Evolutionary conservation across 2,797 vertebrate species (phyloP).

Genomic region (Adrianichthys oophorus): DNA sequence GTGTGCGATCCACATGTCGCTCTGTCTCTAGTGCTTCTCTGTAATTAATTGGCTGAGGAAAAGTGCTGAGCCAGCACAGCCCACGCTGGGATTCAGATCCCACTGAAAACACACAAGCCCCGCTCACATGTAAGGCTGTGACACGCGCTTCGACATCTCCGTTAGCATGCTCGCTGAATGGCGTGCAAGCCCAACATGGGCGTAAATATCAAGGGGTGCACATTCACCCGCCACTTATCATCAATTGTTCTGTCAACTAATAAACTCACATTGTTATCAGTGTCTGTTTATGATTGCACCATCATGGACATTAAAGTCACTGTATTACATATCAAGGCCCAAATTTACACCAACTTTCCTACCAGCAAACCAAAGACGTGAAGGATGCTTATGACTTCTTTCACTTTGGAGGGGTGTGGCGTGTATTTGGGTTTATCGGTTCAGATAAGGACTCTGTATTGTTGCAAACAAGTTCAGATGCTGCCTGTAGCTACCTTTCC

Average conservation of each 20-base stretch:
- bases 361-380: slow-evolving; percentile 16
- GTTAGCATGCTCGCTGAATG: slow-evolving; percentile 1
- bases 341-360: slow-evolving; percentile 47
- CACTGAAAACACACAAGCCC: slow-evolving; percentile 14
- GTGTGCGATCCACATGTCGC: slow-evolving; percentile 61
- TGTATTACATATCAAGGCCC: slow-evolving; percentile 31
- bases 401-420: slow-evolving; percentile 23
- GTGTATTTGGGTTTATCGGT: slow-evolving; percentile 28
- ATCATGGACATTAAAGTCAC: slow-evolving; percentile 30
- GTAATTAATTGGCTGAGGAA: slow-evolving; percentile 79
- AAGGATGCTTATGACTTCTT: slow-evolving; percentile 18
- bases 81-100: slow-evolving; percentile 53
- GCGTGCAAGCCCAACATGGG: slow-evolving; percentile 27
- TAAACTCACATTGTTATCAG: slow-evolving; percentile 33
- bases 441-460: slow-evolving; percentile 33
- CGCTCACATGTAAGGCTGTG: slow-evolving; percentile 25
- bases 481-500: slow-evolving; percentile 49
- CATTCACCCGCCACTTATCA: slow-evolving; percentile 46
- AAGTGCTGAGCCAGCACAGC: slow-evolving; percentile 72
- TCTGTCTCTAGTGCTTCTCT: slow-evolving; percentile 68
- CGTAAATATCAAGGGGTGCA: slow-evolving; percentile 42
- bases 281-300: slow-evolving; percentile 32
- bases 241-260: slow-evolving; percentile 38
- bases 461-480: slow-evolving; percentile 54
- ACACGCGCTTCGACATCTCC: slow-evolving; percentile 17